These are phyloP conservation scores for Eriosoma lanigerum DNA, from an alignment of 1,140 invertebrate genomes.

Conservation along the genomic window DNA sequence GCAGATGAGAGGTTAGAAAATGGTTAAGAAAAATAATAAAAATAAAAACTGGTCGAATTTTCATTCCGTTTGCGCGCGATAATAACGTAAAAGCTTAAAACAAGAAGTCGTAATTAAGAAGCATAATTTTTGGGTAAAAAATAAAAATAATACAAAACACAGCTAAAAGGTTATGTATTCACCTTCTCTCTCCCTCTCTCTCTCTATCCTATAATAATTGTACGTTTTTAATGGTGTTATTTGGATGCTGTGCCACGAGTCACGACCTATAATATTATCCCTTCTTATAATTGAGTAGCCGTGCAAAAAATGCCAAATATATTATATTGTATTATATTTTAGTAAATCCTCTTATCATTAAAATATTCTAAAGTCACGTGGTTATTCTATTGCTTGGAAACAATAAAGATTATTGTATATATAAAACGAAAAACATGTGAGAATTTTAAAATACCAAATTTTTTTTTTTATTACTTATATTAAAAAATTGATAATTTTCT, in stretches of 20 bases:
- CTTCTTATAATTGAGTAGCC: constrained; percentile 16
- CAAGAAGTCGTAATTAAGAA: constrained; percentile 40
- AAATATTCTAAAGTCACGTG: background rate
- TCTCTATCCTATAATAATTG: background rate
- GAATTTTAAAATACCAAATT: background rate
- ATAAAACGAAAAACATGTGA: background rate
- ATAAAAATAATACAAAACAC: background rate
- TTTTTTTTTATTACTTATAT: no score
- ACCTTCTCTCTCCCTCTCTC: background rate
- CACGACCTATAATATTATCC: background rate
- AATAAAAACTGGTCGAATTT: background rate
- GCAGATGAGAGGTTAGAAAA: no score
- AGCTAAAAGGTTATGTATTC: background rate
- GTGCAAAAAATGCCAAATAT: constrained; percentile 36
- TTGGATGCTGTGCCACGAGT: constrained; percentile 24
- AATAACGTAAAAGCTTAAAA: constrained; percentile 17
- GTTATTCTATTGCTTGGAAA: constrained; percentile 19
- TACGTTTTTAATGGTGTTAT: constrained; percentile 36
- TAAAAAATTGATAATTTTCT: no score
- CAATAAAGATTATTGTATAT: background rate
- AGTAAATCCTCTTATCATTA: constrained; percentile 1
- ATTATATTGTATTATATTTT: no score
- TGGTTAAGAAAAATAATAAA: no score
- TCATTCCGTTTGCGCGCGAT: constrained; percentile 4
- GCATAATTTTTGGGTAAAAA: constrained; percentile 1